Base-by-base conservation (phyloP, 2,888 invertebrate species). In the Euplagia quadripunctaria region DNA sequence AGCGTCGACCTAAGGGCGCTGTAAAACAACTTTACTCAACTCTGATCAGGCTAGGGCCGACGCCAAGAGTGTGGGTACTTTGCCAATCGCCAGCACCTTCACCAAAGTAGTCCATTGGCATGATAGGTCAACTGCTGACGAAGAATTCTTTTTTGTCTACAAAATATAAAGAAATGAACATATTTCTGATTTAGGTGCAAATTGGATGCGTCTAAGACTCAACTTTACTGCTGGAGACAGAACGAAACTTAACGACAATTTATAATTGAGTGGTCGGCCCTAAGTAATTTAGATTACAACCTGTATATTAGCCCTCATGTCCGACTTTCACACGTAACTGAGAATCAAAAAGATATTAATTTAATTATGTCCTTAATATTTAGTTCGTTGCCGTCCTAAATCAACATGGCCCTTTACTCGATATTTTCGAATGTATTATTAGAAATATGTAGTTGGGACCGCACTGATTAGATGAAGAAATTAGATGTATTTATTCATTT, bases 401-500 rank as follows among this genome's bases (percentile, higher is more conserved):
- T 71, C 71, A 83, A 82, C 69, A 75, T 8, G 43, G 11, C 0
- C 58, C 41, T 64, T n/a, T 7, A 17, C 5, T 41, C 66, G 51
- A 79, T 79, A 73, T 76, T 83, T 51, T 77, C 75, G 67, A 31
- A 65, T 64, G 43, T 75, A 73, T 78, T 81, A 76, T 64, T 68
- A 72, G 71, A 72, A 64, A 70, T 70, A 70, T 61, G 51, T n/a
- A n/a, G n/a, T 20, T 61, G 1, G 42, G 74, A 41, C 64, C 71
- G 20, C 31, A 43, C 61, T 78, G 79, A 82, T 79, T 78, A 66
- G 63, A 70, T 80, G 20, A 79, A 76, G 31, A 31, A 31, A 31
- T 31, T 31, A 31, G 20, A 68, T 71, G 9, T 68, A 43, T 68
- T 70, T 17, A 49, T 63, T 70, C 17, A 42, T 67, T 63, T 12